Evolutionary conservation across 2,797 vertebrate genomes (phyloP).

Genomic region (Phaenicophaeus curvirostris): DNA sequence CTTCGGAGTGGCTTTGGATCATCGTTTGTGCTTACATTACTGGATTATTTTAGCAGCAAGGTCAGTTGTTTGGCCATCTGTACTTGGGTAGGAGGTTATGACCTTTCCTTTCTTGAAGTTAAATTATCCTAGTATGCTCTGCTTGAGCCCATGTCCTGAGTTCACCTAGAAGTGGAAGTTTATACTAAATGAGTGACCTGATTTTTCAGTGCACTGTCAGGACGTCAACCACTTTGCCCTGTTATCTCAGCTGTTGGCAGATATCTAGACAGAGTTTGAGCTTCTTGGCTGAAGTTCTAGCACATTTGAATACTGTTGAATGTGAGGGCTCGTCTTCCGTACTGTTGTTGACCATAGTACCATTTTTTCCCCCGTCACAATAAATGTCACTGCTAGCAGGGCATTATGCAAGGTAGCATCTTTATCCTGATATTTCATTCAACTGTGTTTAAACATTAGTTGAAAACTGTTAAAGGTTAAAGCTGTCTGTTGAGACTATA

Average conservation of each 20-base stretch:
- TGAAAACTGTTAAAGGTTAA: not conserved
- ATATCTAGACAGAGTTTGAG: not conserved
- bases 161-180: not conserved
- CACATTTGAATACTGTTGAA: not conserved
- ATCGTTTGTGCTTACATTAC: not conserved
- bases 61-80: not conserved
- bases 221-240: not conserved
- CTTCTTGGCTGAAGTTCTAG: not conserved
- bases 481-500: not conserved
- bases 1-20: not conserved
- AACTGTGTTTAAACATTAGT: not conserved
- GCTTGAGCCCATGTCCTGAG: not conserved
- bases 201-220: not conserved
- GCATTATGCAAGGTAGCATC: fast-evolving
- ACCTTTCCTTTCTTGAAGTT: not conserved
- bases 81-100: not conserved
- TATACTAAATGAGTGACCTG: not conserved
- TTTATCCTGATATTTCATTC: not conserved
- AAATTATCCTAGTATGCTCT: not conserved
- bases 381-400: not conserved
- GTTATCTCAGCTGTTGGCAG: not conserved
- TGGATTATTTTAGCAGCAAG: not conserved
- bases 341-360: not conserved
- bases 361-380: not conserved
- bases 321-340: not conserved